Percentiles rank a stretch among this genome's conserved stretches.
Conservation (phyloP, 92 coral and sea anemone genomes). For the Parazoanthus swiftii region DNA sequence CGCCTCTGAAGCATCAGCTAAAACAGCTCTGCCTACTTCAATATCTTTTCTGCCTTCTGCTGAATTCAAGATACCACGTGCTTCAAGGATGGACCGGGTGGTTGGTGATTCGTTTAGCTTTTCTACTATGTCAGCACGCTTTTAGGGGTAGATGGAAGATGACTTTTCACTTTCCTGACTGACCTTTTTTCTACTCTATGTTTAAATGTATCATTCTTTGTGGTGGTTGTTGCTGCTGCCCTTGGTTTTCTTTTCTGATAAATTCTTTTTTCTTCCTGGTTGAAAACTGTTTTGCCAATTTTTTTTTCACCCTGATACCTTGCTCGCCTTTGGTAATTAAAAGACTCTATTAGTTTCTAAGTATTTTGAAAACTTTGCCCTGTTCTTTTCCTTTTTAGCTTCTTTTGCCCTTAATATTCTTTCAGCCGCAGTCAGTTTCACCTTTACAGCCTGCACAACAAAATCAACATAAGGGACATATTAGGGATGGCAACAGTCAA, state of each 20-base stretch:
- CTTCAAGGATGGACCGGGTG: no score
- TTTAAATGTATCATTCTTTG: neutral
- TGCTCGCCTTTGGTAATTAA: neutral
- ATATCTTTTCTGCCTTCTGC: conserved; percentile 33
- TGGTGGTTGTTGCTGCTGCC: neutral
- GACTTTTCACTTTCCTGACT: conserved; percentile 20
- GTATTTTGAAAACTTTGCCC: neutral
- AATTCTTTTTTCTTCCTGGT: neutral
- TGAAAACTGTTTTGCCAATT: neutral
- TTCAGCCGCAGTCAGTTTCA: neutral
- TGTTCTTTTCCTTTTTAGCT: neutral
- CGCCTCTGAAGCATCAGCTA: conserved; percentile 42
- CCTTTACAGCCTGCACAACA: neutral
- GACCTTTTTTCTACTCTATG: conserved; percentile 22
- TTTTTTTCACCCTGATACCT: neutral
- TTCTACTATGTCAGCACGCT: conserved; percentile 24
- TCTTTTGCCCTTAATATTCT: neutral
- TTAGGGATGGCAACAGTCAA: no score
- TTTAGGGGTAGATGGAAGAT: conserved; percentile 40
- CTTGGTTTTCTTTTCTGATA: neutral
- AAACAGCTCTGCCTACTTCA: conserved; percentile 17
- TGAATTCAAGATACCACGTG: conserved; percentile 20
- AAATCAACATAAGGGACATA: neutral
- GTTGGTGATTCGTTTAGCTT: conserved; percentile 35
- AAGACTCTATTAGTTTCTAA: neutral